Percentiles rank a stretch among this genome's conserved stretches.
Conservation (phyloP, 2,113 vertebrate species). For the Turnix velox region DNA sequence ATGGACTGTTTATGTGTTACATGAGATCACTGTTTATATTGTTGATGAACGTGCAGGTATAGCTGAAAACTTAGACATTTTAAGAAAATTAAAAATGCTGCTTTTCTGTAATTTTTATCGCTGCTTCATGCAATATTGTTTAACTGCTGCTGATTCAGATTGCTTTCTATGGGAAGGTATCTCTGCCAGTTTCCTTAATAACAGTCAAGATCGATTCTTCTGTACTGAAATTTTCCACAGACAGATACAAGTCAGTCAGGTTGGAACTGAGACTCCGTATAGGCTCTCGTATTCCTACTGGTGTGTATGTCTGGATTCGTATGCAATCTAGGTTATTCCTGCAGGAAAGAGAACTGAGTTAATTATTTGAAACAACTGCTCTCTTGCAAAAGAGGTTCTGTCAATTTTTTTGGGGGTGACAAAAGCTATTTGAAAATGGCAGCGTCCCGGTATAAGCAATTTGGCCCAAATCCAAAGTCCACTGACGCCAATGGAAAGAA, state of each 20-base stretch:
- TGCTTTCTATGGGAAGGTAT: slow-evolving; percentile 78
- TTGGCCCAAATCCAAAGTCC: background rate
- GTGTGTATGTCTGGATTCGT: slow-evolving; percentile 71
- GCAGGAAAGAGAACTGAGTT: slow-evolving; percentile 62
- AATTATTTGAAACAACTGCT: background rate
- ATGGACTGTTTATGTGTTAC: slow-evolving; percentile 72
- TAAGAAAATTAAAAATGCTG: slow-evolving; percentile 81
- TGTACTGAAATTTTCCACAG: slow-evolving; percentile 69
- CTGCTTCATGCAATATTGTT: slow-evolving; percentile 89
- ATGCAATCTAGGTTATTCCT: slow-evolving; percentile 81
- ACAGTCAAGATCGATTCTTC: slow-evolving; percentile 73
- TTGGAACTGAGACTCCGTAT: slow-evolving; percentile 73
- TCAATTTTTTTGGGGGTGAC: background rate
- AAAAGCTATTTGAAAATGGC: background rate
- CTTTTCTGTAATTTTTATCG: slow-evolving; percentile 77
- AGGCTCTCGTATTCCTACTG: slow-evolving; percentile 75
- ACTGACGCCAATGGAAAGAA: background rate
- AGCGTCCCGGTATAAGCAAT: background rate
- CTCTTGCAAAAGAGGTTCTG: background rate
- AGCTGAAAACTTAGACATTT: slow-evolving; percentile 75
- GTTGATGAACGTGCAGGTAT: slow-evolving; percentile 81
- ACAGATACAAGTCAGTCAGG: slow-evolving; percentile 75
- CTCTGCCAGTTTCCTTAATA: slow-evolving; percentile 79
- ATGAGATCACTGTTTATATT: slow-evolving; percentile 75
- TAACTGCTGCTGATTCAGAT: slow-evolving; percentile 80